phyloP scores from a whole-genome alignment of 2,888 invertebrate species.

The Drosophila recens region DNA sequence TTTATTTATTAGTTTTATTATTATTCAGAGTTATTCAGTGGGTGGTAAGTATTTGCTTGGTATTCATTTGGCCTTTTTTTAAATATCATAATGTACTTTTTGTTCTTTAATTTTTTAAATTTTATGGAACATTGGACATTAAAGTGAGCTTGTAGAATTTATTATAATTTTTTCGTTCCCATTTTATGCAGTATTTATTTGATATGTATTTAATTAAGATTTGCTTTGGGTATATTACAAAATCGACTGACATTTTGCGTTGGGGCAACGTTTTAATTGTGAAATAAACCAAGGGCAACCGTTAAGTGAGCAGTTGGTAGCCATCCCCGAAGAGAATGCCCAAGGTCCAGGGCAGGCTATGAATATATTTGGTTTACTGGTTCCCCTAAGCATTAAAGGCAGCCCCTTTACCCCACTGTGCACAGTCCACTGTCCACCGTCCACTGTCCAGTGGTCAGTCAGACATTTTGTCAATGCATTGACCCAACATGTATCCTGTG shows the following conservation, averaged over 20 bases:
- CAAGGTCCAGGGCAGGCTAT: slow-evolving; percentile 54
- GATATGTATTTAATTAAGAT: background rate
- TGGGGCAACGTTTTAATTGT: slow-evolving; percentile 68
- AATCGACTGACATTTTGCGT: background rate
- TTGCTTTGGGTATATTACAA: background rate
- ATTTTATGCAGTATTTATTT: slow-evolving; percentile 1
- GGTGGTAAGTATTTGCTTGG: no score
- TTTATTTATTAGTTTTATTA: no score
- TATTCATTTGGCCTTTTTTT: no score
- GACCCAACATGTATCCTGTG: slow-evolving; percentile 76
- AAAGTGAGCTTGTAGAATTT: no score
- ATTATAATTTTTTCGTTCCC: background rate
- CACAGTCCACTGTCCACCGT: background rate
- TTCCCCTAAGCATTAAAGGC: slow-evolving; percentile 1
- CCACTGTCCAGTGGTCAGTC: slow-evolving; percentile 23
- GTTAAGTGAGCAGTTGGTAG: slow-evolving; percentile 58
- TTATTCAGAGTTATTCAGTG: no score
- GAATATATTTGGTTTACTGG: slow-evolving; percentile 71
- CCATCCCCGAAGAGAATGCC: slow-evolving; percentile 16
- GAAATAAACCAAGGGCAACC: slow-evolving; percentile 52
- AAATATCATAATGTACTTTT: no score
- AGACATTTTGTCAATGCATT: slow-evolving; percentile 70
- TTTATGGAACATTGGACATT: no score
- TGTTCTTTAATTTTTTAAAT: no score
- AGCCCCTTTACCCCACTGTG: background rate